Evolutionary conservation across 2,888 invertebrate species (phyloP).

Genomic region (Xanthia togata): DNA sequence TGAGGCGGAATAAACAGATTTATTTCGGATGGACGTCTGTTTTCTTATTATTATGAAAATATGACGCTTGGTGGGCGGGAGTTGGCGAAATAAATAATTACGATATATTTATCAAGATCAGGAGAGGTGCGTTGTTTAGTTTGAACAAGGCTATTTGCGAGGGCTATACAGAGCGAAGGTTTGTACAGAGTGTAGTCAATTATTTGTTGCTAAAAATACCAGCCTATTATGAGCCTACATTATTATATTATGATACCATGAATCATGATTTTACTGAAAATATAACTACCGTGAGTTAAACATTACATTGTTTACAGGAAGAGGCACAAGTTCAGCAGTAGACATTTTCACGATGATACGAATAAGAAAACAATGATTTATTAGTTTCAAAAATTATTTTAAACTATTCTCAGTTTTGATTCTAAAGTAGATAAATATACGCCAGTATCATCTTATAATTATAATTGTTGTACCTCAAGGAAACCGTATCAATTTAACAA

Average conservation of each 20-base stretch:
- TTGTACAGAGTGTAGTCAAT: background rate
- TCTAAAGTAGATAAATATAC: background rate
- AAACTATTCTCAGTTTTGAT: background rate
- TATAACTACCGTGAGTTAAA: background rate
- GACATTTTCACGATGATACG: background rate
- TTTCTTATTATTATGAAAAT: conserved; percentile 47
- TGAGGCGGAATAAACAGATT: conserved; percentile 40
- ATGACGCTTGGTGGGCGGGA: conserved; percentile 19
- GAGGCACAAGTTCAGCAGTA: background rate
- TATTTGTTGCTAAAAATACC: background rate
- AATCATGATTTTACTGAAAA: background rate
- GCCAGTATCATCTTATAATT: background rate
- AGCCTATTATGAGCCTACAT: background rate
- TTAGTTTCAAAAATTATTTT: background rate
- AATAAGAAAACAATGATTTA: background rate
- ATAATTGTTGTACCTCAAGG: background rate
- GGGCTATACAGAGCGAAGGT: background rate
- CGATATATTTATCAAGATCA: conserved; percentile 25
- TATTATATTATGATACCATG: background rate
- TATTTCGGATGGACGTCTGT: conserved; percentile 38
- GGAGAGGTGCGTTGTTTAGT: background rate
- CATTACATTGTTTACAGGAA: background rate
- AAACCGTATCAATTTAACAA: conserved; percentile 22
- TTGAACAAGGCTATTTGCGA: background rate
- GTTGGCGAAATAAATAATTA: conserved; percentile 36